Evolutionary conservation across 1,140 invertebrate genomes (phyloP), one percentile per base, ranked within the genome.

Genomic region (Aricia agestis): DNA sequence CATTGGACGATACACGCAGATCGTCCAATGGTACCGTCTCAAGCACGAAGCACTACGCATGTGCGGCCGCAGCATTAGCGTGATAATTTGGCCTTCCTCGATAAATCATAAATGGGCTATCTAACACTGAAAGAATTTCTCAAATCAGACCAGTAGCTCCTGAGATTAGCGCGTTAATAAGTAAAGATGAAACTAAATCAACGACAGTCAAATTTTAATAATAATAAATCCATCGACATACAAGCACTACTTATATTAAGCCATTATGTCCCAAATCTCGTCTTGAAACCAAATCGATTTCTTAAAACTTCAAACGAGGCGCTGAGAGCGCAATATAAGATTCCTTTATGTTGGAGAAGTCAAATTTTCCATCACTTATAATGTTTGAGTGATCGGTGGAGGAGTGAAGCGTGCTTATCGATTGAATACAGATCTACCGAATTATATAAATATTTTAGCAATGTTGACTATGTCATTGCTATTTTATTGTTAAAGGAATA

Each of bases 341-440:
- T 18, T 32, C 63, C 67, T 52, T 68, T 68, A 68, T 52, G 42
- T 15, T 25, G 52, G 25, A 57, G 11, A 13, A 31, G 42, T 15
- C 67, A 52, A 45, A 68, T 19, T 68, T 68, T 68, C 67, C 6
- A 68, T 52, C 42, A 68, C 67, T 42, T 68, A 68, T 13, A 68
- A 52, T 68, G 18, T 68, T 45, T 11, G 42, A 68, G 67, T 45
- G 67, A 68, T 45, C 42, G 52, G 67, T 18, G 15, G 17, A 52
- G 52, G 25, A 25, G 67, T 45, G 67, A 25, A 68, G 42, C 67
- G 67, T 68, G 67, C 67, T 68, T 68, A 68, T 68, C 67, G 19
- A 45, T n/a, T 13, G 41, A n/a, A 42, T 57, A 19, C 18, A 7
- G 67, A 68, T 68, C 67, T 11, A 52, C 45, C 45, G 45, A 13